A percentile compares a stretch with the other conserved stretches of the same genome.
phyloP scores from a whole-genome alignment of 2,113 vertebrate species.

The Hippocampus zosterae region DNA sequence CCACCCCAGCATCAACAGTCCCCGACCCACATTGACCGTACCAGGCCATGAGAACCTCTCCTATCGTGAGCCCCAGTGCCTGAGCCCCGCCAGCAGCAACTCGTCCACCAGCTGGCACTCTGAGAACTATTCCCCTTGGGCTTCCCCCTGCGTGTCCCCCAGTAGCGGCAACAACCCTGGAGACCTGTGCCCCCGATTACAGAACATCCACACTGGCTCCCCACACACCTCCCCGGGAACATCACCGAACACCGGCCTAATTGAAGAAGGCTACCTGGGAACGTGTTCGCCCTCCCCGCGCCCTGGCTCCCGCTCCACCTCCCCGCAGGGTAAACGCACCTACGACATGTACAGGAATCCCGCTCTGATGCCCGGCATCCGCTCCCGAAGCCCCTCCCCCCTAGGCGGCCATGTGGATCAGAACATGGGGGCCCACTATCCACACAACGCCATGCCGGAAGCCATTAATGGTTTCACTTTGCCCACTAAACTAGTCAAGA shows the following conservation, averaged over 20 bases:
- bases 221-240: conserved; percentile 89
- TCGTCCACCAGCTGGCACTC: conserved; percentile 99
- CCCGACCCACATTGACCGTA: conserved; percentile 89
- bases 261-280: conserved; percentile 84
- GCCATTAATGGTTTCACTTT: conserved; percentile 81
- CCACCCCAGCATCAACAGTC: conserved; percentile 76
- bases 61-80: conserved; percentile 94
- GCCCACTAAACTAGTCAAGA: conserved; percentile 91
- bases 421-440: conserved; percentile 62
- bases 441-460: conserved; percentile 72
- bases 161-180: conserved; percentile 84
- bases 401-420: conserved; percentile 78
- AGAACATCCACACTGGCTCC: conserved; percentile 95
- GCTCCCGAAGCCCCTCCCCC: conserved; percentile 90
- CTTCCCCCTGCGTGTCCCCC: conserved; percentile 96
- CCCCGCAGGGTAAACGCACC: conserved; percentile 93
- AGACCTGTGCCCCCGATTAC: conserved; percentile 91
- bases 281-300: conserved; percentile 85
- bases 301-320: conserved; percentile 88
- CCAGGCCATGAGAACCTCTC: conserved; percentile 82
- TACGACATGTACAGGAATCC: conserved; percentile 86
- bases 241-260: conserved; percentile 85
- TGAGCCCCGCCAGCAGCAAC: conserved; percentile 97
- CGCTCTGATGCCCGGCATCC: conserved; percentile 73
- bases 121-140: conserved; percentile 90